A percentile compares a stretch with the other conserved stretches of the same genome.
Conservation (phyloP, 1,140 invertebrate genomes). For the Amyelois transitella region DNA sequence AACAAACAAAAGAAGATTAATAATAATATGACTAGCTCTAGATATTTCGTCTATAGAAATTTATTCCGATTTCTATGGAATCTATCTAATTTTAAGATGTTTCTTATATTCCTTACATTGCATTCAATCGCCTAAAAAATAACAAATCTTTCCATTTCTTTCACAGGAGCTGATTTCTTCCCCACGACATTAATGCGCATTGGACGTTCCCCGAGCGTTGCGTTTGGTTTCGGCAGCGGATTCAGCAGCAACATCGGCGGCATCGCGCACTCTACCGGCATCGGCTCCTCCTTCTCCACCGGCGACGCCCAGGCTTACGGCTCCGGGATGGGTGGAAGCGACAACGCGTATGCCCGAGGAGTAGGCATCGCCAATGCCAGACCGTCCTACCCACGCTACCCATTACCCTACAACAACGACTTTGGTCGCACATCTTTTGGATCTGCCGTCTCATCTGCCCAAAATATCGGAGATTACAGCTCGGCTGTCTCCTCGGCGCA, state of each 20-base stretch:
- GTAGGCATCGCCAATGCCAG: slow-evolving; percentile 28
- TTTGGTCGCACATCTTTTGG: slow-evolving; percentile 15
- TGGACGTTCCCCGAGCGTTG: slow-evolving; percentile 31
- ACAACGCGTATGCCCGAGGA: slow-evolving; percentile 19
- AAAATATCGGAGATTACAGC: slow-evolving; percentile 34
- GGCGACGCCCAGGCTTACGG: slow-evolving; percentile 51
- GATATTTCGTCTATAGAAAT: too few species aligned
- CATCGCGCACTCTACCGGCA: slow-evolving; percentile 47
- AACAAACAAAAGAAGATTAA: too few species aligned
- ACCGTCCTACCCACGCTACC: slow-evolving; percentile 19
- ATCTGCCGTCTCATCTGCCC: slow-evolving; percentile 27
- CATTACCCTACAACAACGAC: slow-evolving; percentile 13
- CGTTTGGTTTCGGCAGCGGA: slow-evolving; percentile 57
- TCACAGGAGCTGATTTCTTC: slow-evolving; percentile 17
- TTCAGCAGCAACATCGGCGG: slow-evolving; percentile 61
- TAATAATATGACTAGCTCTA: too few species aligned
- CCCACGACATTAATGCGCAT: slow-evolving; percentile 13
- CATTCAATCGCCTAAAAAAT: too few species aligned
- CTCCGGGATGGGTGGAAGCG: slow-evolving; percentile 22
- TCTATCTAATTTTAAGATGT: too few species aligned
- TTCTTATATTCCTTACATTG: too few species aligned
- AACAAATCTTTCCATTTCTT: background rate
- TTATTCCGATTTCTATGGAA: too few species aligned
- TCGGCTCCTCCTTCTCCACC: slow-evolving; percentile 46
- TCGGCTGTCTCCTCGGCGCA: slow-evolving; percentile 40